Base-by-base conservation (phyloP, 2,888 invertebrate species). In the Pseudococcus longispinus region DNA sequence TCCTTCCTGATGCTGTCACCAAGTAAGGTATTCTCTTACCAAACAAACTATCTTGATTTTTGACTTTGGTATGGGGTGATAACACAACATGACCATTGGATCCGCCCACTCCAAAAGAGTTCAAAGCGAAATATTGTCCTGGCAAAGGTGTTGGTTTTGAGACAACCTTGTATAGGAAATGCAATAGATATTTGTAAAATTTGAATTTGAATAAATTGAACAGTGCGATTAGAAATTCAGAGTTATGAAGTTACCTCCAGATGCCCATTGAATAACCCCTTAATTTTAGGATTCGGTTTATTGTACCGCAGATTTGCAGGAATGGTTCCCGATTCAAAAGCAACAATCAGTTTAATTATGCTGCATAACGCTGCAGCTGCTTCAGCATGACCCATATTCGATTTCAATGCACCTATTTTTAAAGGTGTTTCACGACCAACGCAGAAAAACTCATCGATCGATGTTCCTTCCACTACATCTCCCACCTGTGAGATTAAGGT, bases 1-100 rank as follows among this genome's bases (percentile, higher is more conserved):
- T 96, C 85, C 98, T 93, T 0, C 97, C 96, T 65, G 96, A 95
- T 88, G 93, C 93, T 82, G 93, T 93, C 6, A 96, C 93, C 77
- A 98, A 91, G 85, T 96, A 93, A 0, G 95, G 95, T 0, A 95
- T 90, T 89, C 93, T 92, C 89, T 95, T 95, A 0, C 95, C 87
- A 83, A 74, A 94, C 18, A 92, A 89, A 18, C n/a, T n/a, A n/a
- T 93, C 93, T 0, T n/a, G 0, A 15, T 92, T 91, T 90, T 94
- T 94, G 0, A 93, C 91, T 91, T 94, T 95, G 44, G 89, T 92
- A 26, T 65, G 23, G 8, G 65, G 65, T 13, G 23, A 23, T 26
- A 65, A 13, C 1, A 65, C 9, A 13, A 65, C 1, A 26, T 65
- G 65, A 8, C 82, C 37, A 82, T 82, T 82, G 1, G 82, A 18